phyloP scores from a whole-genome alignment of 2,797 vertebrate species.

The Mormyrops attenuatus region DNA sequence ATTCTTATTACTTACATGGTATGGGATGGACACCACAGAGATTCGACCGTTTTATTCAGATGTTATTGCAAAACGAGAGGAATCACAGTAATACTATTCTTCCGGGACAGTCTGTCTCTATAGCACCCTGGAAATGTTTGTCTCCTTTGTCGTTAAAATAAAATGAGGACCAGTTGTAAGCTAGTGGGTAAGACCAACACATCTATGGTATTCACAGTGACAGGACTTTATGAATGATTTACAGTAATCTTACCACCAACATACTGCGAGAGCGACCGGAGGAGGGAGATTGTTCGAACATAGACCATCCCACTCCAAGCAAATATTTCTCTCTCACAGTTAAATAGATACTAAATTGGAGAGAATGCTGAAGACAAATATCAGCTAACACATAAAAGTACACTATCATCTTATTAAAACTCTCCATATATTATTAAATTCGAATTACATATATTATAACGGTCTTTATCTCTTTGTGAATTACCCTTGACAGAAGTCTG shows the following conservation, averaged over 20 bases:
- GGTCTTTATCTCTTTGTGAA: background rate
- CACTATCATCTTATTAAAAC: background rate
- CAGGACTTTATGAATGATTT: background rate
- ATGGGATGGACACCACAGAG: background rate
- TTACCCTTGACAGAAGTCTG: background rate
- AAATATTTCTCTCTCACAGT: background rate
- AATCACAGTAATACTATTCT: background rate
- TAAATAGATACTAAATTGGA: background rate
- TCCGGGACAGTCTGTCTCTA: background rate
- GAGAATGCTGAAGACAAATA: background rate
- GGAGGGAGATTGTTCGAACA: background rate
- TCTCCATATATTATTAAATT: conserved; percentile 14
- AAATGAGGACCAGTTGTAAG: background rate
- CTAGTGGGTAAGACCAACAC: background rate
- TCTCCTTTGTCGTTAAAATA: background rate
- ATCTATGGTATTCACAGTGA: conserved; percentile 9
- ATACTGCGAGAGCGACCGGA: background rate
- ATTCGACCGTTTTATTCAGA: background rate
- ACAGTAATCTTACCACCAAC: background rate
- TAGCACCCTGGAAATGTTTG: conserved; percentile 7
- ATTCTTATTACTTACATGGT: background rate
- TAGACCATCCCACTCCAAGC: background rate
- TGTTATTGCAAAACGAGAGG: conserved; percentile 9
- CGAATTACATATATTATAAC: background rate
- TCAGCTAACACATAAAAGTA: background rate